These are phyloP conservation scores for Drosophila leontia DNA, from an alignment of 1,140 invertebrate genomes.

Conservation along the genomic window DNA sequence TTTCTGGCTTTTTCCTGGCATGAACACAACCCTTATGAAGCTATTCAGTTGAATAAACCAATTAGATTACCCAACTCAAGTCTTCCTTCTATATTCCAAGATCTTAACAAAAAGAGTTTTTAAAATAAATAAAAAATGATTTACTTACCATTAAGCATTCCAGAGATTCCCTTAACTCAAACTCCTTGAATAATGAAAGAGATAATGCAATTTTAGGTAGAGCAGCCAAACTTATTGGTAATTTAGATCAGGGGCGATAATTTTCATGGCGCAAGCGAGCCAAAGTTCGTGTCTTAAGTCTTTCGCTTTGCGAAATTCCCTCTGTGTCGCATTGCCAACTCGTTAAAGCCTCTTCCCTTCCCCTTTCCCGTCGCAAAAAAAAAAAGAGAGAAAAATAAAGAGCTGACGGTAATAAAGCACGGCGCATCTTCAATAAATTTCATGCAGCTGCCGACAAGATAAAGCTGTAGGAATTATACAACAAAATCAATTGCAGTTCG, in stretches of 20 bases:
- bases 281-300: constrained; percentile 64
- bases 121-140: not conserved
- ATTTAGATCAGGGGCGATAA: constrained; percentile 66
- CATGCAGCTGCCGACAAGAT: constrained; percentile 72
- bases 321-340: constrained; percentile 47
- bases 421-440: constrained; percentile 75
- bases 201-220: constrained; percentile 16
- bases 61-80: constrained; percentile 23
- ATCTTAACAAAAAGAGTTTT: no score
- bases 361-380: not conserved
- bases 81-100: not conserved
- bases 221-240: constrained; percentile 29
- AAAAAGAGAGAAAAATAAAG: not conserved
- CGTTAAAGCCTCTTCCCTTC: constrained; percentile 34
- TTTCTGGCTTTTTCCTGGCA: constrained; percentile 31
- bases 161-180: not conserved
- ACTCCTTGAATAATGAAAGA: not conserved
- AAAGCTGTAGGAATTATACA: constrained; percentile 75
- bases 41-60: constrained; percentile 23
- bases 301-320: constrained; percentile 66
- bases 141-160: not conserved
- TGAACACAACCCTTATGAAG: constrained; percentile 38
- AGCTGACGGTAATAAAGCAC: constrained; percentile 60
- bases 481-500: constrained; percentile 73
- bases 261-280: constrained; percentile 50